Evolutionary conservation across 2,113 vertebrate genomes (phyloP), one percentile per base, ranked within the genome.

Genomic region (Tinamus guttatus): DNA sequence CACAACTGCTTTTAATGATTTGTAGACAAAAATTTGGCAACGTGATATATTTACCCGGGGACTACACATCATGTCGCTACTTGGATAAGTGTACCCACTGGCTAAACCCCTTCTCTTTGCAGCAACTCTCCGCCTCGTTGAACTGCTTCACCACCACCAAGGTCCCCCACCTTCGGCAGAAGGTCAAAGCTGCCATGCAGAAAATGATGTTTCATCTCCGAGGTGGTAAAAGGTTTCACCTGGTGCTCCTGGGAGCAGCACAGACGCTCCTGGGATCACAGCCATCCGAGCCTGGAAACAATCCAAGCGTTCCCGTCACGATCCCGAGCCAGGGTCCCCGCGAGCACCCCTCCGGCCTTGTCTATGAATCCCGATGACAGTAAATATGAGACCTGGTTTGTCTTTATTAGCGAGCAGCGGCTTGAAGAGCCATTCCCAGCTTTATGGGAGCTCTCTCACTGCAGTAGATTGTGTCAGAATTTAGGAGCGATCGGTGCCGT

Each of bases 11-110:
- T 25, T 60, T 8, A 83, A 85, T 84, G 79, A 86, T 93, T 89
- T 94, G 92, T 24, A 49, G 59, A 49, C 75, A 80, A 94, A 95
- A 94, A 85, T 83, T 83, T 88, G 96, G 95, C 90, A 93, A 93
- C 62, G 5, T 0, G 45, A 85, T 75, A 51, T 76, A 0, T 58
- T 68, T 49, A 47, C 7, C 92, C 6, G 2, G 88, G 94, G 86
- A 94, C 92, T 38, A 86, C 19, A 17, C 65, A 7, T 70, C 41
- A 71, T 1, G 41, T 59, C 69, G 54, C 89, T 36, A 22, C 80
- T 88, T 38, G 64, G 90, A 60, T 54, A 90, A 96, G 92, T 81
- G 77, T 6, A 78, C n/a, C 18, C 13, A 54, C 81, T 17, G 73
- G 83, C 90, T 68, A 11, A 5, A 89, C 76, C 71, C 79, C 8